These are phyloP conservation scores for Nyctereutes procyonoides DNA, from an alignment of 2,113 vertebrate species.

Conservation along the genomic window DNA sequence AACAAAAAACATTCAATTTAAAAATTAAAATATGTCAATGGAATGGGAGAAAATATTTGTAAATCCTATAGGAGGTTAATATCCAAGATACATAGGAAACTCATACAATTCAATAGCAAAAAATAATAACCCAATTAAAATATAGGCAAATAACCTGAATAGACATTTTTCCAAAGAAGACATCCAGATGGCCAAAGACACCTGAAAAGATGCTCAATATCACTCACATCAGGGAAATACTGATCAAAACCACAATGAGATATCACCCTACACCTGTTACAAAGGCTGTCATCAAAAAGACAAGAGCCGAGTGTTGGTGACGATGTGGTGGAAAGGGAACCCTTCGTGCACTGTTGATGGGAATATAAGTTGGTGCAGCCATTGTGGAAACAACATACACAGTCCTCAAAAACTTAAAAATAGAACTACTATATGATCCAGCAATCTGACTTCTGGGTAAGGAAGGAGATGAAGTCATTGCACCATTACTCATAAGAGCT, in stretches of 20 bases:
- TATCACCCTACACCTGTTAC: not conserved
- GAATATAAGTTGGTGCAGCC: not conserved
- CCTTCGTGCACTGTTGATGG: rapidly evolving
- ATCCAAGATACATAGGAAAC: not conserved
- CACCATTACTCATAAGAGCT: not conserved
- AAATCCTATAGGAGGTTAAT: not conserved
- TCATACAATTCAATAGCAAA: not conserved
- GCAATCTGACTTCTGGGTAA: not conserved
- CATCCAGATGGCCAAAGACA: not conserved
- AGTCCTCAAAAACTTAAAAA: not conserved
- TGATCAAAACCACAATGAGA: not conserved
- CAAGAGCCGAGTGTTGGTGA: not conserved
- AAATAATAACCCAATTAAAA: not conserved
- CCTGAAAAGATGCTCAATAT: not conserved
- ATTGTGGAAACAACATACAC: not conserved
- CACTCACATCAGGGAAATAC: not conserved
- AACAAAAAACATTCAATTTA: not conserved
- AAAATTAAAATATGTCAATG: not conserved
- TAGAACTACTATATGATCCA: not conserved
- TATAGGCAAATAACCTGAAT: not conserved
- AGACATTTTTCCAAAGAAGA: not conserved
- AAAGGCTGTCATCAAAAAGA: not conserved
- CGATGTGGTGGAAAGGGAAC: too few relatives aligned
- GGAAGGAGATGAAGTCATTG: too few relatives aligned
- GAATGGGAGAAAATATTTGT: not conserved